Conservation (phyloP, 2,113 vertebrate genomes). For the Etia nguti region DNA sequence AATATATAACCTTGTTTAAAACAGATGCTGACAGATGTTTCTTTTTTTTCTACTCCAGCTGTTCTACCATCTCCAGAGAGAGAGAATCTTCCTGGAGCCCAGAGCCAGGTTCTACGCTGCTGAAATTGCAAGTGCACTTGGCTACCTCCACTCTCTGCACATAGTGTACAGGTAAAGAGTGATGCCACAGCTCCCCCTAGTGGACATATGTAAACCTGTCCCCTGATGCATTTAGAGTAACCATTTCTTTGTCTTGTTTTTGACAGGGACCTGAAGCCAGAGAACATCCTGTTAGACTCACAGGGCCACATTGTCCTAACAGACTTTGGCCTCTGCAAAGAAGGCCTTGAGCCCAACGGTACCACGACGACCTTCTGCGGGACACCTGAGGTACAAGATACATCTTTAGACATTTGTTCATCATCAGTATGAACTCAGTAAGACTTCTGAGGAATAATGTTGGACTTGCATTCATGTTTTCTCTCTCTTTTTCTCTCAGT, state of each 20-base stretch:
- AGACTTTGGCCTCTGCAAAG: slow-evolving; percentile 81
- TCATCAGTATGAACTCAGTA: rapidly evolving
- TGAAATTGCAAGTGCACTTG: slow-evolving; percentile 79
- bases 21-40: neutral
- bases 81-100: slow-evolving; percentile 77
- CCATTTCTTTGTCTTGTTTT: neutral
- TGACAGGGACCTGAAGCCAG: slow-evolving; percentile 77
- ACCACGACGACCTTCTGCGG: slow-evolving; percentile 80
- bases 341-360: slow-evolving; percentile 67
- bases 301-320: slow-evolving; percentile 79
- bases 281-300: slow-evolving; percentile 79
- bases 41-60: slow-evolving; percentile 48
- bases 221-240: neutral
- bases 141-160: slow-evolving; percentile 79
- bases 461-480: neutral
- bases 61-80: slow-evolving; percentile 81
- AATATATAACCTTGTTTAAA: neutral
- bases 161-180: slow-evolving; percentile 76
- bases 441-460: rapidly evolving
- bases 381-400: slow-evolving; percentile 71
- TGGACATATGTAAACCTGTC: slow-evolving; percentile 6
- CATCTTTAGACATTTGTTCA: neutral
- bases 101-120: slow-evolving; percentile 78
- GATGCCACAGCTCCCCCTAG: slow-evolving; percentile 23
- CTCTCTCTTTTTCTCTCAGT: slow-evolving; percentile 41